Evolutionary conservation across 2,888 invertebrate genomes (phyloP).

Genomic region (Fragum whitleyi): DNA sequence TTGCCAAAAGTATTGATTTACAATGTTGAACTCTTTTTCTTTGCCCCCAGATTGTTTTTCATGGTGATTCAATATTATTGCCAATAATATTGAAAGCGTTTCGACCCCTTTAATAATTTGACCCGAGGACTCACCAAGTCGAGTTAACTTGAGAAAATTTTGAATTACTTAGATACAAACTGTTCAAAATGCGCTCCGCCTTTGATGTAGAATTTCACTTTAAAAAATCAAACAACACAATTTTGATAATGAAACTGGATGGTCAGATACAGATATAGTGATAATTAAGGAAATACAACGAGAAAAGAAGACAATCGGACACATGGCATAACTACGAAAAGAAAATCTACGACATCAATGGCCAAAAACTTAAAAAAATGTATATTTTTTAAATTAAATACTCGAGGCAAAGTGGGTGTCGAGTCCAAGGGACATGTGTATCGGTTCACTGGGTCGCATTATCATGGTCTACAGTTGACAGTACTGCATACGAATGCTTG

Average conservation of each 20-base stretch:
- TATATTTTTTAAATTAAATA: constrained; percentile 18
- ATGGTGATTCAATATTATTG: too few species aligned
- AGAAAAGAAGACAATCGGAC: constrained; percentile 42
- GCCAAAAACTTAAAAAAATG: neutral
- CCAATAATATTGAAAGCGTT: too few species aligned
- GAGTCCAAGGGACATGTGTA: neutral
- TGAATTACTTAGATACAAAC: too few species aligned
- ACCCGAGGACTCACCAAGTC: too few species aligned
- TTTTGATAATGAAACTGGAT: too few species aligned
- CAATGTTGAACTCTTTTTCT: too few species aligned
- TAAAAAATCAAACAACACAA: too few species aligned
- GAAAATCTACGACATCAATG: neutral
- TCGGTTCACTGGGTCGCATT: neutral
- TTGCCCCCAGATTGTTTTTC: too few species aligned
- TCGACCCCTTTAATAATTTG: too few species aligned
- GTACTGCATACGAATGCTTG: neutral
- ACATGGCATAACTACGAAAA: constrained; percentile 44
- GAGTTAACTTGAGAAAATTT: too few species aligned
- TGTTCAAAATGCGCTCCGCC: constrained; percentile 25
- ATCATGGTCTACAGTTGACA: neutral
- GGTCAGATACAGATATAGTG: constrained; percentile 18
- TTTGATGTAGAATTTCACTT: too few species aligned
- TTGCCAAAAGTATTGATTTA: too few species aligned
- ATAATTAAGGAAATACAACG: constrained; percentile 21
- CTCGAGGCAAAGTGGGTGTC: neutral